Evolutionary conservation across 2,113 vertebrate genomes (phyloP).

Genomic region (Syrrhaptes paradoxus): DNA sequence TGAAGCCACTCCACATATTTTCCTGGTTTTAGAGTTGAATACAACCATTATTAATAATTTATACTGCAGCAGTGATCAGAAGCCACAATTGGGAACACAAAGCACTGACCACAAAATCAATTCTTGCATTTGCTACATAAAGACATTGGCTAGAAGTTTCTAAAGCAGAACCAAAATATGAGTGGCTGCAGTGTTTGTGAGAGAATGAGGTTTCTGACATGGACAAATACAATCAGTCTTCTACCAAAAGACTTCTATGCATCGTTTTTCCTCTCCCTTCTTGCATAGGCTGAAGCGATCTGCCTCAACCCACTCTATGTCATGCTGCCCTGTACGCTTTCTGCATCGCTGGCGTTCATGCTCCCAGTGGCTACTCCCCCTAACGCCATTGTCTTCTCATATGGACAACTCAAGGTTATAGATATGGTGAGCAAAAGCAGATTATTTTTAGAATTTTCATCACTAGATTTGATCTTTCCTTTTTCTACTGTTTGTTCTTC

Average conservation of each 20-base stretch:
- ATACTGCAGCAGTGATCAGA: not conserved
- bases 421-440: slow-evolving; percentile 85
- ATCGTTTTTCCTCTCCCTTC: not conserved
- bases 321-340: slow-evolving; percentile 90
- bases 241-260: not conserved
- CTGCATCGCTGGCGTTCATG: slow-evolving; percentile 92
- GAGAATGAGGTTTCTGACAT: not conserved
- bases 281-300: slow-evolving; percentile 80
- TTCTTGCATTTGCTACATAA: not conserved
- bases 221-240: not conserved
- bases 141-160: not conserved
- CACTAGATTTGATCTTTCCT: not conserved
- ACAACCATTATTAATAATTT: not conserved
- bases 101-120: not conserved
- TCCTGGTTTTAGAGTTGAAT: not conserved
- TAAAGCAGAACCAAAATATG: not conserved
- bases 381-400: slow-evolving; percentile 93
- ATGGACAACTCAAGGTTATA: slow-evolving; percentile 84
- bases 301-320: slow-evolving; percentile 88
- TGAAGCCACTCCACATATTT: not conserved
- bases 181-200: not conserved
- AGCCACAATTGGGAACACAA: not conserved
- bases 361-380: slow-evolving; percentile 93
- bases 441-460: not conserved
- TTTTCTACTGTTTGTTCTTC: not conserved